Evolutionary conservation across 1,140 invertebrate species (phyloP).

Genomic region (Pseudomyrmex concolor): DNA sequence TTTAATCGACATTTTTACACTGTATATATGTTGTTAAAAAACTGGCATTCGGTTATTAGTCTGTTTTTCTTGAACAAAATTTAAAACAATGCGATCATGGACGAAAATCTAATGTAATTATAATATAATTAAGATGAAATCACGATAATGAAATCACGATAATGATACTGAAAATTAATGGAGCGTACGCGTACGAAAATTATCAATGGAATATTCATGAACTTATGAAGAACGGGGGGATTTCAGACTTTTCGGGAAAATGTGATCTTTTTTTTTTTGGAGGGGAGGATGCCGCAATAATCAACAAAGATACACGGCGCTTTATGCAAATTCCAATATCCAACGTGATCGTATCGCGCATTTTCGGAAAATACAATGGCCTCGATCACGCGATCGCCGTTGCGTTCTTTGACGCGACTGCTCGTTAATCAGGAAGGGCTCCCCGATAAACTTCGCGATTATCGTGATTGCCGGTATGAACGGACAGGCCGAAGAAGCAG

Average conservation of each 20-base stretch:
- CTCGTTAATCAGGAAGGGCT: constrained; percentile 54
- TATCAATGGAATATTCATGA: constrained; percentile 5
- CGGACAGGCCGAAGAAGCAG: neutral
- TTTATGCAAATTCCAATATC: constrained; percentile 17
- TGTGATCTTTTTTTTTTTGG: constrained; percentile 1
- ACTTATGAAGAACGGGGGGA: too few relatives aligned
- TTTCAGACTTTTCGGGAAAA: neutral
- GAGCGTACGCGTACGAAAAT: neutral
- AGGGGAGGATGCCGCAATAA: neutral
- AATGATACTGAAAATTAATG: constrained; percentile 34
- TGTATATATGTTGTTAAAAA: neutral
- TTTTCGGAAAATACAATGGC: constrained; percentile 33
- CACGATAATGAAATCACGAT: constrained; percentile 16
- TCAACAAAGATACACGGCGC: neutral
- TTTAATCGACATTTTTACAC: neutral
- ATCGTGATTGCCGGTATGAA: constrained; percentile 49
- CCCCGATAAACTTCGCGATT: constrained; percentile 54
- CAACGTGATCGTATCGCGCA: neutral
- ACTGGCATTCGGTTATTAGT: neutral
- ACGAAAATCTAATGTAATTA: neutral
- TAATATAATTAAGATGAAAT: neutral
- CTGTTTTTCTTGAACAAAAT: neutral
- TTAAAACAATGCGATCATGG: neutral
- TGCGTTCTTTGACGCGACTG: constrained; percentile 25
- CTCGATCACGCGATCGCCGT: constrained; percentile 23